Conservation (phyloP, 2,888 invertebrate genomes). For the Epsilonema sp. region DNA sequence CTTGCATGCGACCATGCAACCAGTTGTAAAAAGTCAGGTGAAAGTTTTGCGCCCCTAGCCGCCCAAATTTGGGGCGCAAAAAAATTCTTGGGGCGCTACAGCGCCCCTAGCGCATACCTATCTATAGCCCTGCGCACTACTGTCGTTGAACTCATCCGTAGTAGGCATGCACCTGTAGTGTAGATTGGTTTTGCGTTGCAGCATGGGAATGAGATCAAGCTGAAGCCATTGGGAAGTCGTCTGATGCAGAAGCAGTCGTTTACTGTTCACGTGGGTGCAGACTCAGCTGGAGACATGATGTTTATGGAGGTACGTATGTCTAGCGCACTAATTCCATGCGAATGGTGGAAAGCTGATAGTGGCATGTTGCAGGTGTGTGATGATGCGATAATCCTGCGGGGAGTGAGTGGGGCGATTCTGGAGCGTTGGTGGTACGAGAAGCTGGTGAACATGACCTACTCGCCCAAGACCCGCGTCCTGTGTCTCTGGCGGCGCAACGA, state of each 20-base stretch:
- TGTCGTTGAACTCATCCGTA: too few relatives aligned
- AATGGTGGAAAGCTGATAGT: neutral
- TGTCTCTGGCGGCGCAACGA: constrained; percentile 87
- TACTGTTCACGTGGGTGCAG: constrained; percentile 86
- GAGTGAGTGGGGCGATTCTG: constrained; percentile 37
- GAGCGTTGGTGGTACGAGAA: constrained; percentile 95
- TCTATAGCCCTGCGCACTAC: too few relatives aligned
- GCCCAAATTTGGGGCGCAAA: too few relatives aligned
- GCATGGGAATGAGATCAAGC: constrained; percentile 92
- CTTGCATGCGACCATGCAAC: too few relatives aligned
- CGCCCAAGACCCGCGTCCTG: constrained; percentile 87
- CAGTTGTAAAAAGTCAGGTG: too few relatives aligned
- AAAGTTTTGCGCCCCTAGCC: too few relatives aligned
- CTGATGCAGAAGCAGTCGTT: constrained; percentile 89
- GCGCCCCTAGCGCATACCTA: too few relatives aligned
- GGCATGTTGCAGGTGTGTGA: constrained; percentile 57
- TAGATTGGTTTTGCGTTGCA: constrained; percentile 31
- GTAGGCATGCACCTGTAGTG: neutral
- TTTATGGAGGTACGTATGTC: constrained; percentile 39
- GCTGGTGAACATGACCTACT: constrained; percentile 96
- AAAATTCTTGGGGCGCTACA: too few relatives aligned
- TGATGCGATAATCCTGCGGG: constrained; percentile 51
- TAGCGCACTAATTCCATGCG: neutral
- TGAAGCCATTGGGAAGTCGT: constrained; percentile 83
- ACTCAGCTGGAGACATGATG: constrained; percentile 53